Evolutionary conservation across 2,113 vertebrate species (phyloP).

Genomic region (Zootoca vivipara): DNA sequence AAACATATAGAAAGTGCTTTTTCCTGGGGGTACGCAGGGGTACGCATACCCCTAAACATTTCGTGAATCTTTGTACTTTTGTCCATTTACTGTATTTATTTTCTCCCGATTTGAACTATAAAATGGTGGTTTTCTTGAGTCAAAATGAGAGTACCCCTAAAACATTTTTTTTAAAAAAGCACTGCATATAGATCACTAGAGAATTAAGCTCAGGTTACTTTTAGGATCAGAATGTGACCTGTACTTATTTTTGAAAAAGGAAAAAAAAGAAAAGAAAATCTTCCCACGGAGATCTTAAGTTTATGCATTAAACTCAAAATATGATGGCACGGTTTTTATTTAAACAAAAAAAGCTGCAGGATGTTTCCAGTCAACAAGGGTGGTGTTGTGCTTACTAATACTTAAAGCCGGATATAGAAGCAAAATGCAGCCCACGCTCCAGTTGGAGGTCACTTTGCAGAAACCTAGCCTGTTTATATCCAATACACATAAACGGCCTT

Average conservation of each 20-base stretch:
- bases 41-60: too few relatives aligned
- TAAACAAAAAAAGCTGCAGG: constrained; percentile 60
- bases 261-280: constrained; percentile 20
- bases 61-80: too few relatives aligned
- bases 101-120: too few relatives aligned
- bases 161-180: too few relatives aligned
- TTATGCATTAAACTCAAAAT: constrained; percentile 62
- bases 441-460: constrained; percentile 59
- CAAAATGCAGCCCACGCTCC: constrained; percentile 52
- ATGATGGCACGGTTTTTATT: constrained; percentile 64
- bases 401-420: constrained; percentile 30
- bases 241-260: constrained; percentile 22
- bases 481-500: constrained; percentile 8
- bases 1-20: too few relatives aligned
- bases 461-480: fast-evolving
- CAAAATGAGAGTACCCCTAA: too few relatives aligned
- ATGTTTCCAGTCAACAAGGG: constrained; percentile 73
- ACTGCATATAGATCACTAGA: background rate
- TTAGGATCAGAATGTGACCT: constrained; percentile 10
- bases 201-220: constrained; percentile 18
- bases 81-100: too few relatives aligned
- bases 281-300: constrained; percentile 46
- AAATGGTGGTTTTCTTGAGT: too few relatives aligned
- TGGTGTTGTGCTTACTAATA: constrained; percentile 73
- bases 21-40: too few relatives aligned